A percentile compares a stretch with the other conserved stretches of the same genome.
phyloP scores from a whole-genome alignment of 2,797 vertebrate genomes.

The Lepus oiostolus region DNA sequence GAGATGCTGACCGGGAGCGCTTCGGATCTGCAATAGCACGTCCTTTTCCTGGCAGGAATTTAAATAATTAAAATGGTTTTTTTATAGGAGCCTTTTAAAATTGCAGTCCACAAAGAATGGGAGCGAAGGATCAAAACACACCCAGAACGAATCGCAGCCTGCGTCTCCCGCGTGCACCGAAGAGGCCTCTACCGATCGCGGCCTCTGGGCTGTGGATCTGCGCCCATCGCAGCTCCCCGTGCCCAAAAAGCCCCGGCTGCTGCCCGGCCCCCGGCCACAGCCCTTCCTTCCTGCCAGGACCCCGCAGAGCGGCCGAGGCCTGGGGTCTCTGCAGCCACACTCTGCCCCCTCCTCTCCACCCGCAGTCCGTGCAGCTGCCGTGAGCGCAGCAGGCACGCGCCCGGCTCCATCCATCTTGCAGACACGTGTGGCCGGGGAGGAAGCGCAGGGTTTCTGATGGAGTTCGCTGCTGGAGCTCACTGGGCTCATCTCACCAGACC shows the following conservation, averaged over 20 bases:
- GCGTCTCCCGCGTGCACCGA: not conserved
- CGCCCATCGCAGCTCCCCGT: not conserved
- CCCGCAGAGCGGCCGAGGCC: not conserved
- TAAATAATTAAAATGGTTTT: slow-evolving; percentile 66
- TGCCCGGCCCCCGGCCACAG: not conserved
- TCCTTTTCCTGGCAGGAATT: not conserved
- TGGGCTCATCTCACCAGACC: not conserved
- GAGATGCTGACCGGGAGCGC: not conserved
- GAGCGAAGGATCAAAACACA: not conserved
- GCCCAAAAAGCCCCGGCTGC: not conserved
- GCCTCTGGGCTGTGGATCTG: not conserved
- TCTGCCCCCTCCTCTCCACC: not conserved
- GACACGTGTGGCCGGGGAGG: not conserved
- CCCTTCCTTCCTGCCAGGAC: not conserved
- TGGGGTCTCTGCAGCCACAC: not conserved
- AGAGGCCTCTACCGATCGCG: not conserved
- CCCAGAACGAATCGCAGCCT: not conserved
- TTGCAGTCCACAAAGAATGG: not conserved
- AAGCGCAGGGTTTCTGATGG: not conserved
- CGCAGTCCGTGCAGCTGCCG: not conserved
- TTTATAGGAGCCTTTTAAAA: not conserved
- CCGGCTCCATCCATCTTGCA: not conserved
- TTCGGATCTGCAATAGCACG: not conserved
- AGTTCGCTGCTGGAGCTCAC: not conserved
- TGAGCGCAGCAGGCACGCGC: not conserved